A percentile compares a stretch with the other conserved stretches of the same genome.
Conservation (phyloP, 2,888 invertebrate species). For the Patella pellucida region DNA sequence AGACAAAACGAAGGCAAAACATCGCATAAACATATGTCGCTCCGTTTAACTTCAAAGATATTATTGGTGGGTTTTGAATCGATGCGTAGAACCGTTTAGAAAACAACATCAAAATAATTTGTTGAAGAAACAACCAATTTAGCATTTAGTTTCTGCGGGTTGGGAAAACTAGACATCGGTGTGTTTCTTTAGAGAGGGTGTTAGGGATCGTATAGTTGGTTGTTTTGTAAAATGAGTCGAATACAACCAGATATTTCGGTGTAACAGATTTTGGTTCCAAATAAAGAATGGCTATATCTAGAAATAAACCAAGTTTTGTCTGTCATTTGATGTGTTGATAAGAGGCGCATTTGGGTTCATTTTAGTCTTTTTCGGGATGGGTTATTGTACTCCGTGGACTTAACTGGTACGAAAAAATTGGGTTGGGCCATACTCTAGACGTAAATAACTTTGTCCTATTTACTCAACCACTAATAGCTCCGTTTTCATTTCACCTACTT, state of each 20-base stretch:
- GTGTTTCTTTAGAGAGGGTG: constrained; percentile 6
- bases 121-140: constrained; percentile 10
- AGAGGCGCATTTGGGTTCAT: too few relatives aligned
- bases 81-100: neutral
- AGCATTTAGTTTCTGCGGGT: neutral
- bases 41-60: neutral
- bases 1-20: neutral
- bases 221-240: constrained; percentile 6
- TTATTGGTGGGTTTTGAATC: constrained; percentile 5
- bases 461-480: too few relatives aligned
- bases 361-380: too few relatives aligned
- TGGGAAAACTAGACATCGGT: neutral
- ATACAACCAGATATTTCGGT: neutral
- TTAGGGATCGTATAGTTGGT: neutral
- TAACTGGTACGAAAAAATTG: too few relatives aligned
- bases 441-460: too few relatives aligned
- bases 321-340: too few relatives aligned
- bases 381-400: too few relatives aligned
- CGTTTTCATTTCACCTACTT: too few relatives aligned
- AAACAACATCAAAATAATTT: constrained; percentile 10
- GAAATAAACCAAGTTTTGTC: too few relatives aligned
- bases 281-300: too few relatives aligned
- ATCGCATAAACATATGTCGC: neutral
- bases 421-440: too few relatives aligned
- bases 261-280: neutral